Conservation (phyloP, 2,113 vertebrate species). For the Abramis brama region DNA sequence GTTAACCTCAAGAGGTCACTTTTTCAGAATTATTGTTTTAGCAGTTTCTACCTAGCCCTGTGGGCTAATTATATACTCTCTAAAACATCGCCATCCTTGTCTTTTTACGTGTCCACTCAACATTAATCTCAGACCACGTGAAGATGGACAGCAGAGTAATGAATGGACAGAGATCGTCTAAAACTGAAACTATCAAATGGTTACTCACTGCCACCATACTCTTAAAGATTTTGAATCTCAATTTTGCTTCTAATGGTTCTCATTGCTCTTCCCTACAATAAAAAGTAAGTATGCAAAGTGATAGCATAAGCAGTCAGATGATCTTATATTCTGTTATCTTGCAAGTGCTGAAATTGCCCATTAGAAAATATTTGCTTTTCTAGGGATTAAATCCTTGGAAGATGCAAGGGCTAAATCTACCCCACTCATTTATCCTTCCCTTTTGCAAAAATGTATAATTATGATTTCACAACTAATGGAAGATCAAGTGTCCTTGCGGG, state of each 20-base stretch:
- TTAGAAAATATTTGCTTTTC: conserved; percentile 60
- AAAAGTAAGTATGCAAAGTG: conserved; percentile 50
- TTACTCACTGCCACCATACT: background rate
- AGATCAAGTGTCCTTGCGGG: conserved; percentile 51
- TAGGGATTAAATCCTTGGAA: conserved; percentile 54
- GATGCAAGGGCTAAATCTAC: conserved; percentile 33
- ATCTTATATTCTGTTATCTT: conserved; percentile 51
- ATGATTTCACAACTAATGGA: conserved; percentile 22
- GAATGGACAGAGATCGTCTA: background rate
- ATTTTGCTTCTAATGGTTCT: conserved; percentile 1
- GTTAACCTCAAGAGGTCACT: conserved; percentile 57
- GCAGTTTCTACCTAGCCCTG: conserved; percentile 59
- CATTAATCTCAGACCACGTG: conserved; percentile 20
- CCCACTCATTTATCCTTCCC: conserved; percentile 29
- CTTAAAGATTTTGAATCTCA: background rate
- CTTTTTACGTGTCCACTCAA: conserved; percentile 10
- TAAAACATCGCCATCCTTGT: conserved; percentile 36
- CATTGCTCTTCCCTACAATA: conserved; percentile 41
- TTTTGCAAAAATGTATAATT: conserved; percentile 53
- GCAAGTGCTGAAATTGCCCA: conserved; percentile 53
- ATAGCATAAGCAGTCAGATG: conserved; percentile 33
- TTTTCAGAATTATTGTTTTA: conserved; percentile 64
- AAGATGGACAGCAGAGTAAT: conserved; percentile 20
- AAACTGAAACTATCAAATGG: background rate
- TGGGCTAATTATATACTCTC: conserved; percentile 76